These are phyloP conservation scores for Dinomys branickii DNA, from an alignment of 2,113 vertebrate genomes.

Conservation along the genomic window DNA sequence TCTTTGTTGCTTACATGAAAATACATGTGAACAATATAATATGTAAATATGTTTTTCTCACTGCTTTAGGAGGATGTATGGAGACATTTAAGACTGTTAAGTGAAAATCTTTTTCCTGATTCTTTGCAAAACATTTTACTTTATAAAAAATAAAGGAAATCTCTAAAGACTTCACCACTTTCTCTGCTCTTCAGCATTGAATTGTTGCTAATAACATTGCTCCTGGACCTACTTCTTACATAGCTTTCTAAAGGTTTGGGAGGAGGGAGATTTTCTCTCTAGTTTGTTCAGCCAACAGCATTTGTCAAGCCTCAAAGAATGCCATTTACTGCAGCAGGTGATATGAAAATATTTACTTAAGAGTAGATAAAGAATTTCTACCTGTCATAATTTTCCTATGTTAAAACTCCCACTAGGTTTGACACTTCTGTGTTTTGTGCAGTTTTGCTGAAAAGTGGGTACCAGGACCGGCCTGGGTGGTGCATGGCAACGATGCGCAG, in stretches of 20 bases:
- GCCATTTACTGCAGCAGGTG: conserved; percentile 57
- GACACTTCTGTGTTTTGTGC: conserved; percentile 82
- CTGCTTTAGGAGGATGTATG: background rate
- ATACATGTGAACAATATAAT: background rate
- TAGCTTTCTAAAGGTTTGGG: background rate
- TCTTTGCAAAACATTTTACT: conserved; percentile 25
- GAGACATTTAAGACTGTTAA: background rate
- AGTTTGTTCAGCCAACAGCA: conserved; percentile 47
- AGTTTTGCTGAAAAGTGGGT: conserved; percentile 82
- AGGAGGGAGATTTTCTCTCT: background rate
- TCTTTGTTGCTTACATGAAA: background rate
- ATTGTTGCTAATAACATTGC: conserved; percentile 27
- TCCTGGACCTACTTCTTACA: conserved; percentile 35
- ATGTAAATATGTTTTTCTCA: background rate
- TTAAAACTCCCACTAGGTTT: conserved; percentile 74
- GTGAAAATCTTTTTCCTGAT: background rate
- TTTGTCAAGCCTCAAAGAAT: conserved; percentile 73
- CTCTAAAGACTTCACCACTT: background rate
- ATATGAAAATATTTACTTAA: conserved; percentile 86
- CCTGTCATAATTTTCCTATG: conserved; percentile 78
- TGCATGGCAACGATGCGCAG: conserved; percentile 86
- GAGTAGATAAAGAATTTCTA: conserved; percentile 79
- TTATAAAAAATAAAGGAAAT: conserved; percentile 14
- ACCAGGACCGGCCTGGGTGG: conserved; percentile 75
- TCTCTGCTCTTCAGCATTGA: conserved; percentile 61